A percentile compares a stretch with the other conserved stretches of the same genome.
Evolutionary conservation across 2,888 invertebrate species (phyloP).

Genomic region (Alsophila aescularia): DNA sequence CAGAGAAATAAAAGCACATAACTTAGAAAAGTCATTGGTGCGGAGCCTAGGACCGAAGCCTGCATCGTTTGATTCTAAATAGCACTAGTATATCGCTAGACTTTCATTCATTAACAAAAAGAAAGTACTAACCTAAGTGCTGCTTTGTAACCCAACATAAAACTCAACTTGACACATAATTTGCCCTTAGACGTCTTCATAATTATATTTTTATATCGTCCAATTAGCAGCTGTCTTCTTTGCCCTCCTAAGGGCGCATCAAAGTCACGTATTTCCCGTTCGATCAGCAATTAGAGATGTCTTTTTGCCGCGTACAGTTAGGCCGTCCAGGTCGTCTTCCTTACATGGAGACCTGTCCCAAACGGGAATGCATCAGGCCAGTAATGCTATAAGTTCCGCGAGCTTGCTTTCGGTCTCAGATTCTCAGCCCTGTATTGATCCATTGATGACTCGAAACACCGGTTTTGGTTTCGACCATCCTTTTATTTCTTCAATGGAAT

Average conservation of each 20-base stretch:
- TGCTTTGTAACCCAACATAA: too few species aligned
- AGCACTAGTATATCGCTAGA: too few species aligned
- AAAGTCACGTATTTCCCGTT: conserved; percentile 46
- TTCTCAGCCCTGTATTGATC: conserved; percentile 29
- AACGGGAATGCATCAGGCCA: conserved; percentile 64
- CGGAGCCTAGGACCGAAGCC: too few species aligned
- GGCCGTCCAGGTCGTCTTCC: conserved; percentile 66
- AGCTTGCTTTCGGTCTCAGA: conserved; percentile 15
- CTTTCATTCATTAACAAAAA: too few species aligned
- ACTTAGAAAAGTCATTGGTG: too few species aligned
- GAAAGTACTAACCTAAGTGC: too few species aligned
- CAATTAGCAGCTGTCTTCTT: conserved; percentile 37
- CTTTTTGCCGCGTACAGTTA: conserved; percentile 72
- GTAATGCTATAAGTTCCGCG: conserved; percentile 57
- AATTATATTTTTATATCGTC: conserved; percentile 33
- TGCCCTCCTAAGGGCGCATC: conserved; percentile 38
- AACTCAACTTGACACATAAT: neutral
- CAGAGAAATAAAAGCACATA: too few species aligned
- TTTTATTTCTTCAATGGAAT: conserved; percentile 25
- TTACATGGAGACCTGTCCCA: conserved; percentile 69
- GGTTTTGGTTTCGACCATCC: conserved; percentile 34
- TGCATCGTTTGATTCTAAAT: too few species aligned
- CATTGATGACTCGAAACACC: conserved; percentile 34
- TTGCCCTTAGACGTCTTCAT: neutral
- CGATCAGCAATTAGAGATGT: conserved; percentile 63